Conservation (phyloP, 64 coral and sea anemone genomes). For the Acropora yongei region DNA sequence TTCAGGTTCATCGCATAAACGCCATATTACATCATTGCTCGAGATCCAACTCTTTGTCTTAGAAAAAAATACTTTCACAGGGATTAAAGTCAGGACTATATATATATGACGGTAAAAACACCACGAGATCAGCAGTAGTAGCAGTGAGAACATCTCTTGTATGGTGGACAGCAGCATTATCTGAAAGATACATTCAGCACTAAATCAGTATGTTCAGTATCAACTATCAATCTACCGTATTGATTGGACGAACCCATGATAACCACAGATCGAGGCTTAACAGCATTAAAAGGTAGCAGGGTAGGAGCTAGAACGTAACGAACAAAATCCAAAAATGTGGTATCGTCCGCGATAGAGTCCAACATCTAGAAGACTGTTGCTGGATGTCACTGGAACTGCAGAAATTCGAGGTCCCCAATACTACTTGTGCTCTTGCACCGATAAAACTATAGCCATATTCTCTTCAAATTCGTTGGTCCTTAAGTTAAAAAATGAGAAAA, state of each 20-base stretch:
- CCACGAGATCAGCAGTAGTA: too few species aligned
- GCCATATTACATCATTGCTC: not conserved
- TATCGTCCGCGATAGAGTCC: slow-evolving; percentile 36
- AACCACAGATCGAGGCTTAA: slow-evolving; percentile 66
- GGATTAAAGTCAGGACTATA: too few species aligned
- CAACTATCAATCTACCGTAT: too few species aligned
- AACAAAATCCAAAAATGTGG: slow-evolving; percentile 62
- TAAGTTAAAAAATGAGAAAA: not conserved
- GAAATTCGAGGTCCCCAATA: not conserved
- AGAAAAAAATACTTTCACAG: too few species aligned
- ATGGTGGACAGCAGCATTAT: too few species aligned
- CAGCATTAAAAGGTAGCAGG: slow-evolving; percentile 48
- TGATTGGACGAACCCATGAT: slow-evolving; percentile 44
- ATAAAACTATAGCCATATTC: not conserved
- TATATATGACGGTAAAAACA: too few species aligned
- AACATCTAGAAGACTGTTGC: not conserved
- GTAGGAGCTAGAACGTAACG: slow-evolving; percentile 39
- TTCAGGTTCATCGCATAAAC: not conserved
- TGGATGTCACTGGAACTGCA: not conserved
- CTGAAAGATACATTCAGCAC: too few species aligned
- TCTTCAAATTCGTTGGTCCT: not conserved
- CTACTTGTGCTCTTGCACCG: not conserved
- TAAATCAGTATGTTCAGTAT: too few species aligned
- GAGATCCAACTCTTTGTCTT: too few species aligned
- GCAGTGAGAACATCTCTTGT: too few species aligned